Base-by-base conservation (phyloP, 1,140 invertebrate genomes). In the Magallana ariakensis region DNA sequence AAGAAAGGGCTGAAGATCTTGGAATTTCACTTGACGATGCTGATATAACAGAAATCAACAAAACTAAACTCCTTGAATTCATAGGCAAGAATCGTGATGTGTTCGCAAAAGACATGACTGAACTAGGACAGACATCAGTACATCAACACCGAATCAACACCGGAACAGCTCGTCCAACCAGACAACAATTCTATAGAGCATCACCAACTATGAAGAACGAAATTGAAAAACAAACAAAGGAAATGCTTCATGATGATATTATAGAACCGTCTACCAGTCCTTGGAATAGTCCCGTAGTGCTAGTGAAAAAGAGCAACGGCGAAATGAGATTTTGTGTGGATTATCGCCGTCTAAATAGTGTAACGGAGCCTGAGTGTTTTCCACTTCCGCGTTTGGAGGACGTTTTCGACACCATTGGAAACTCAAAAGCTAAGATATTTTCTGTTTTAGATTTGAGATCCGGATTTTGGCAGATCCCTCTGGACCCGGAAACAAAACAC, bases 401-500 rank as follows among this genome's bases (percentile, higher is more conserved):
- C 56, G 85, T 89, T 22, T 83, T 85, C 26, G 88, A 88, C 19
- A 62, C 84, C 7, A 62, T 91, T n/a, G 85, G 81, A 9, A 85
- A 81, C 33, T 54, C 86, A 66, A 83, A 88, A 84, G 87, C 85
- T n/a, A n/a, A n/a, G n/a, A 26, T 56, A 80, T 10, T 75, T 26
- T 53, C 85, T 4, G 22, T 60, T 16, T 16, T 89, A 4, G 90
- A 91, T 87, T 81, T 91, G 8, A 13, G 33, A 6, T 80, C 56
- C n/a, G n/a, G n/a, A n/a, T 91, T 85, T 81, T 90, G 84, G 84
- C 90, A 91, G 55, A 82, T 91, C 13, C 19, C 66, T n/a, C 82
- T 90, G 81, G 83, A 88, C 15, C 9, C 53, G 70, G 70, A 83
- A 6, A 83, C 22, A 15, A 85, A n/a, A 6, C 54, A 90, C 7